phyloP scores from a whole-genome alignment of 1,140 invertebrate species.

The Formica exsecta region DNA sequence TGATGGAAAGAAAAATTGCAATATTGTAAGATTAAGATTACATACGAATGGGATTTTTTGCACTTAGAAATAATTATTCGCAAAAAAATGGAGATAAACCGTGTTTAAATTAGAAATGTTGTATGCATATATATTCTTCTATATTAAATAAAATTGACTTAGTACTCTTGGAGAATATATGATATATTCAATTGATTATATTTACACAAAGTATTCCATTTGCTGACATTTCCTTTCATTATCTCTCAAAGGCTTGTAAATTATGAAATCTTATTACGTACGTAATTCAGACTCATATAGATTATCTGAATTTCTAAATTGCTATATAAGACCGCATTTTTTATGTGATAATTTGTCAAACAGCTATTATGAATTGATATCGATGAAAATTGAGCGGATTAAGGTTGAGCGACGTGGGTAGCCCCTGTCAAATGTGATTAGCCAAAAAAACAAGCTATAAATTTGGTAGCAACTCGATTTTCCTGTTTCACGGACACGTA shows the following conservation, averaged over 20 bases:
- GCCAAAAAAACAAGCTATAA: conserved; percentile 28
- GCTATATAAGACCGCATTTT: background rate
- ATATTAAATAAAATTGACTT: conserved; percentile 5
- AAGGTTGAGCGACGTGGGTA: background rate
- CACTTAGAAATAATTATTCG: background rate
- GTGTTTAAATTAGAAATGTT: background rate
- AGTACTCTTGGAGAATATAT: background rate
- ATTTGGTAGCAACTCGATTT: conserved; percentile 53
- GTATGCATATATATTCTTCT: background rate
- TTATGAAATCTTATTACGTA: background rate
- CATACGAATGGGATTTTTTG: background rate
- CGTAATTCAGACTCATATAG: background rate
- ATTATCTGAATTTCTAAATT: background rate
- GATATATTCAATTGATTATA: background rate
- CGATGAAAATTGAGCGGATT: background rate
- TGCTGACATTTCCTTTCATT: conserved; percentile 33
- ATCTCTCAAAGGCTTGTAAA: conserved; percentile 2
- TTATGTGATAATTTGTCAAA: conserved; percentile 5
- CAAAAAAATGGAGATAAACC: background rate
- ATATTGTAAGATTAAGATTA: conserved; percentile 20
- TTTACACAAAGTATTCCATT: background rate
- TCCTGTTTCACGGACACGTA: conserved; percentile 40
- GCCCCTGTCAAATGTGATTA: background rate
- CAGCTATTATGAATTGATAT: background rate
- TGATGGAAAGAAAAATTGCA: conserved; percentile 28